Evolutionary conservation across 2,113 vertebrate species (phyloP), one percentile per base, ranked within the genome.

Genomic region (Chloebia gouldiae): DNA sequence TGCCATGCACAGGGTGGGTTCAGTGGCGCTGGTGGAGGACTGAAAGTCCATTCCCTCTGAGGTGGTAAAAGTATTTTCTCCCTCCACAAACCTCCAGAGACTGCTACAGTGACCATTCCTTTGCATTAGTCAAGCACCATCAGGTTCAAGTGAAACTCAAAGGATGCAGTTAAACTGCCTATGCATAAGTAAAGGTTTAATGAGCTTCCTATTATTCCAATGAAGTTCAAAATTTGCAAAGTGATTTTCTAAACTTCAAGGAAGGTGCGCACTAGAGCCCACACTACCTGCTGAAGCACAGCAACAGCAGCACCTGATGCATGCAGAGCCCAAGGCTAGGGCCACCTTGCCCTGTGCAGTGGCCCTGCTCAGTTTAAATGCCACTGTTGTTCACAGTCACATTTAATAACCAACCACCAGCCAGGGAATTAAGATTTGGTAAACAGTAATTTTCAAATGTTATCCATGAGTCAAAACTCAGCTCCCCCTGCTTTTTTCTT

Each of bases 261-360:
- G 10, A 30, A 23, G 15, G 9, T 10, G 6, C 37, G 17, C 2
- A 3, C 9, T 20, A 5, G 14, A 76, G 78, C 63, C 42, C 23
- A 4, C 0, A 1, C 22, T n/a, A 3, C 8, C 0, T 0, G 27
- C 35, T 21, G 33, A 54, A 42, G 63, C 68, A 31, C 44, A 75
- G 69, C 61, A 69, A 33, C 24, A 69, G 93, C 88, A 84, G 47
- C 85, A 59, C 24, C 80, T 61, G 28, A 59, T 1, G 30, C 53
- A 23, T 7, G 1, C 49, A 8, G 10, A 68, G 28, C 47, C 7
- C 4, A 44, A 35, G 50, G 33, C 49, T 45, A 0, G 2, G 42
- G 64, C 30, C 28, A 70, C 64, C 33, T 14, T 35, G 63, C 61
- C 61, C 76, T 44, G 37, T 7, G 22, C 50, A 65, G 12, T 31